Percentiles rank a stretch among this genome's conserved stretches.
These are phyloP conservation scores for Temnothorax ravouxi DNA, from an alignment of 2,888 invertebrate genomes.

Conservation along the genomic window DNA sequence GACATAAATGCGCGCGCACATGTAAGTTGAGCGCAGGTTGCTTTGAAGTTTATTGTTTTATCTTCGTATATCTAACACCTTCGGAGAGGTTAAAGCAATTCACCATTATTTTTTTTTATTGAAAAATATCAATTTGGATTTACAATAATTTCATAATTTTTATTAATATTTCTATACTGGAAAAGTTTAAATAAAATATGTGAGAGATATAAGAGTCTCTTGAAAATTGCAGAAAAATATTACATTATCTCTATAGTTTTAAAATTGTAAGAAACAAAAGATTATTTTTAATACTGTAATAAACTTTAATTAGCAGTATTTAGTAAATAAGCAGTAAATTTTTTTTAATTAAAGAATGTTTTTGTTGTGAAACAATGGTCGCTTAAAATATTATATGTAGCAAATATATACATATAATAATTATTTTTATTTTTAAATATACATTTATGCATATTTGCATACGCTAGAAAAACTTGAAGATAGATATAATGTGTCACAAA, in stretches of 20 bases:
- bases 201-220: not conserved
- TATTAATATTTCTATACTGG: not conserved
- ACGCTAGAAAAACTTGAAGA: not conserved
- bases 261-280: not conserved
- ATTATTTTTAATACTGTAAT: not conserved
- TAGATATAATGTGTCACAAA: not conserved
- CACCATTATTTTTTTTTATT: not conserved
- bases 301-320: not conserved
- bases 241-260: not conserved
- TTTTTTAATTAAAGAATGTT: not conserved
- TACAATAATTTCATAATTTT: not conserved
- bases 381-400: not conserved
- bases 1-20: not conserved
- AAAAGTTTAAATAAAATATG: not conserved
- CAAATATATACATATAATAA: not conserved
- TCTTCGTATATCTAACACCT: constrained; percentile 8
- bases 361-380: not conserved
- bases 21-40: not conserved
- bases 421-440: not conserved
- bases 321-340: not conserved
- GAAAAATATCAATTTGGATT: not conserved
- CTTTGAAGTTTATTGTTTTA: constrained; percentile 12
- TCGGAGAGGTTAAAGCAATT: not conserved
- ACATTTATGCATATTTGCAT: not conserved
- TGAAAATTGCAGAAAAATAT: not conserved